Base-by-base conservation (phyloP, 2,888 invertebrate species). In the Dorcus hopei region DNA sequence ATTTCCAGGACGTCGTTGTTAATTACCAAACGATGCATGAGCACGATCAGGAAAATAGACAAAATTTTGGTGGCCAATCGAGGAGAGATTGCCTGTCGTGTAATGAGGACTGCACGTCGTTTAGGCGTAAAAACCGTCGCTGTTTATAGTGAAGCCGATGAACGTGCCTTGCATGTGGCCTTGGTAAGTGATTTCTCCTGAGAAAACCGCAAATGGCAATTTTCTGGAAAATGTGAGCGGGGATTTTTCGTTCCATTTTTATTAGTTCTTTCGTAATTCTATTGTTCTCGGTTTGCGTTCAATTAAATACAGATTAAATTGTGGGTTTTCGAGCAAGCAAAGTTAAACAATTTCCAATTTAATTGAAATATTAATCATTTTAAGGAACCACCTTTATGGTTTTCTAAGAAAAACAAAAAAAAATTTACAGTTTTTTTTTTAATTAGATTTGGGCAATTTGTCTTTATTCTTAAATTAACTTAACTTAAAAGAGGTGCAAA, bases 51-150 rank as follows among this genome's bases (percentile, higher is more conserved):
- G 63, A 79, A 81, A 42, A 88, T 89, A 59, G 83, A 85, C 63
- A 89, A 91, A 79, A 82, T 99, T 58, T 81, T 99, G 41, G 94
- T 99, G 64, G 97, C 99, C 0, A 99, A 99, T 79, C 84, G 98
- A 68, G 98, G 98, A 11, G 98, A 99, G 81, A 99, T 99, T 74
- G 98, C 98, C 58, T 97, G 97, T 73, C 84, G 98, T 57, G 89
- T 99, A 5, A 90, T 93, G 74, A 84, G 84, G 72, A 96, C 96
- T 0, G 95, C 97, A 0, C 86, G 86, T 61, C 89, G 87, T 69
- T 81, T 98, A 59, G 97, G 97, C 49, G 86, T 97, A 6, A 86
- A 87, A 71, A 94, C 96, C 0, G 97, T 99, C 1, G 96, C 97
- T 2, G 93, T 99, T 0, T 99, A 91, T 77, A 97, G 96, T 54